Percentiles rank a stretch among this genome's conserved stretches.
phyloP scores from a whole-genome alignment of 2,888 invertebrate species.

The Chalcosyrphus nemorum region DNA sequence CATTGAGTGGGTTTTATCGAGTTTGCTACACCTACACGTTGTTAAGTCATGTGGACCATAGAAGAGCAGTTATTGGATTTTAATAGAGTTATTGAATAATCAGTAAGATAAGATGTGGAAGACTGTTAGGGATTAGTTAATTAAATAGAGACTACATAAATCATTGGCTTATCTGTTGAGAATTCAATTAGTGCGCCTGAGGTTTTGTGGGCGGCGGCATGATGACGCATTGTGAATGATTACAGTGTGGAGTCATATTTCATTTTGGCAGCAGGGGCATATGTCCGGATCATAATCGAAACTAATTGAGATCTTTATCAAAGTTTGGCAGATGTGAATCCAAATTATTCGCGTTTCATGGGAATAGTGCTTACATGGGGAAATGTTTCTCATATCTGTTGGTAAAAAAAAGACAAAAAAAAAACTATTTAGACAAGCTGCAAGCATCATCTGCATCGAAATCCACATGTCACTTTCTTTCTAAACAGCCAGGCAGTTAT shows the following conservation, averaged over 20 bases:
- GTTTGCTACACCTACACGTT: neutral
- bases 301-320: too few relatives aligned
- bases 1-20: neutral
- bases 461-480: too few relatives aligned
- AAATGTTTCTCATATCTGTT: too few relatives aligned
- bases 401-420: too few relatives aligned
- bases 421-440: too few relatives aligned
- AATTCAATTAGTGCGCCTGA: constrained; percentile 41
- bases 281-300: too few relatives aligned
- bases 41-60: constrained; percentile 9
- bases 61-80: constrained; percentile 46
- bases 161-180: constrained; percentile 39
- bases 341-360: too few relatives aligned
- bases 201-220: neutral
- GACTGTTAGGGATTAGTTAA: constrained; percentile 39
- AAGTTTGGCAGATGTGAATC: too few relatives aligned
- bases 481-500: too few relatives aligned
- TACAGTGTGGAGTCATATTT: neutral
- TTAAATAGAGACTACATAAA: constrained; percentile 53
- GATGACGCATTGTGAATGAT: neutral
- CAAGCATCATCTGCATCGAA: too few relatives aligned
- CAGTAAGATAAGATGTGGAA: constrained; percentile 25
- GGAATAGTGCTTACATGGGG: too few relatives aligned
- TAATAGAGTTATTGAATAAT: constrained; percentile 60
- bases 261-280: too few relatives aligned